phyloP scores from a whole-genome alignment of 2,888 invertebrate genomes.

The Synanthedon myopaeformis region DNA sequence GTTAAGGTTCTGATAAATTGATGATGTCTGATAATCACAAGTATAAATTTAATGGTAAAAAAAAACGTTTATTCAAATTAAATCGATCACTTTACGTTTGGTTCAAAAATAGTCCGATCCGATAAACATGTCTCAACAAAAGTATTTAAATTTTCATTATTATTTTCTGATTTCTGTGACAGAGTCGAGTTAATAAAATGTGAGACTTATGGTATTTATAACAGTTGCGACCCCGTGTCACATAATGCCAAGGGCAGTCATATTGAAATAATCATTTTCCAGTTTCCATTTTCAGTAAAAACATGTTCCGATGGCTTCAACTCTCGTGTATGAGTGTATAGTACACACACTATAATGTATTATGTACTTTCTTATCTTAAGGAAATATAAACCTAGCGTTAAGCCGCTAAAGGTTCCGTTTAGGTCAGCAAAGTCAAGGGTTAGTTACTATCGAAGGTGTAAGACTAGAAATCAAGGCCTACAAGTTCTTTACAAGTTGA shows the following conservation, averaged over 20 bases:
- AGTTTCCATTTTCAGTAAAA: slow-evolving; percentile 68
- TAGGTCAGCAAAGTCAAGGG: slow-evolving; percentile 7
- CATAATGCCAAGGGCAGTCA: slow-evolving; percentile 53
- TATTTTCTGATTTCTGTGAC: not conserved
- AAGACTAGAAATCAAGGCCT: slow-evolving; percentile 56
- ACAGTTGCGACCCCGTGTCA: slow-evolving; percentile 11
- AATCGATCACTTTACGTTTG: not conserved
- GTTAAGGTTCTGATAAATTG: too few relatives aligned
- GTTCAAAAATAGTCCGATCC: not conserved
- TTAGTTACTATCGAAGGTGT: slow-evolving; percentile 18
- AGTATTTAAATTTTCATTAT: not conserved
- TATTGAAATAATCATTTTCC: slow-evolving; percentile 43
- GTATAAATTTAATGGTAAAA: not conserved
- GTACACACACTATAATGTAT: not conserved
- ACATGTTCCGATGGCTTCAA: slow-evolving; percentile 40
- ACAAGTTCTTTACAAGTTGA: slow-evolving; percentile 48
- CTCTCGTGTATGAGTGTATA: slow-evolving; percentile 22
- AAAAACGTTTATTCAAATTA: not conserved
- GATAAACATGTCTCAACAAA: not conserved
- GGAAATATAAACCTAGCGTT: slow-evolving; percentile 8
- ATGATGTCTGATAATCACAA: too few relatives aligned
- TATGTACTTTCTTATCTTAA: slow-evolving; percentile 1
- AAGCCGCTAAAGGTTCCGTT: slow-evolving; percentile 14
- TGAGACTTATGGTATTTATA: not conserved
- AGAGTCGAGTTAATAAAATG: not conserved